Conservation (phyloP, 2,113 vertebrate genomes). For the Sprattus sprattus region DNA sequence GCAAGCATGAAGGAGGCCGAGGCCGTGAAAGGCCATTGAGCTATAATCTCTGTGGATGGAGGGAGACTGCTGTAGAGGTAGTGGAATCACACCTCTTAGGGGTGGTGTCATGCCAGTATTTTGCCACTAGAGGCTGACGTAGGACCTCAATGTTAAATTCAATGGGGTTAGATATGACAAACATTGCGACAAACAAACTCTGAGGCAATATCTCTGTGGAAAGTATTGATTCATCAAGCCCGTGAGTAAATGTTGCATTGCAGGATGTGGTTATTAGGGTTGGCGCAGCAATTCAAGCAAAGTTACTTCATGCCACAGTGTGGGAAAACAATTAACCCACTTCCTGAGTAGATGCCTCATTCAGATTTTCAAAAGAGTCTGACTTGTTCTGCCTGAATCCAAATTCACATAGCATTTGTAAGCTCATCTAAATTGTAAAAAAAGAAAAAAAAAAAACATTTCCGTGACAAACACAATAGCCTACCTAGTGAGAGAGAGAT, state of each 20-base stretch:
- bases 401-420: not conserved
- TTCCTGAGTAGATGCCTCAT: not conserved
- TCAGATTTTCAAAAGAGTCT: not conserved
- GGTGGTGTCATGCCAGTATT: conserved; percentile 42
- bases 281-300: not conserved
- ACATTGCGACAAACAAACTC: not conserved
- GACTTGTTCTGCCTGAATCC: not conserved
- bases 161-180: not conserved
- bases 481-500: conserved; percentile 11
- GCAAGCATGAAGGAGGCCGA: conserved; percentile 50
- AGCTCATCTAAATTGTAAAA: not conserved
- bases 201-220: not conserved
- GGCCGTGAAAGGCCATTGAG: conserved; percentile 46
- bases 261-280: not conserved
- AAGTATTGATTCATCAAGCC: not conserved
- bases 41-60: conserved; percentile 20
- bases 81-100: conserved; percentile 3
- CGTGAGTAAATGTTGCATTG: not conserved
- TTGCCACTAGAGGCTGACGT: conserved; percentile 64
- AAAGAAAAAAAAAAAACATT: not conserved
- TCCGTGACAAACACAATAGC: not conserved
- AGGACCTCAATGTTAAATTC: conserved; percentile 37
- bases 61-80: not conserved
- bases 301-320: not conserved
- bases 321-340: conserved; percentile 14